Evolutionary conservation across 2,888 invertebrate species (phyloP), one percentile per base, ranked within the genome.

Genomic region (Xestobium rufovillosum): DNA sequence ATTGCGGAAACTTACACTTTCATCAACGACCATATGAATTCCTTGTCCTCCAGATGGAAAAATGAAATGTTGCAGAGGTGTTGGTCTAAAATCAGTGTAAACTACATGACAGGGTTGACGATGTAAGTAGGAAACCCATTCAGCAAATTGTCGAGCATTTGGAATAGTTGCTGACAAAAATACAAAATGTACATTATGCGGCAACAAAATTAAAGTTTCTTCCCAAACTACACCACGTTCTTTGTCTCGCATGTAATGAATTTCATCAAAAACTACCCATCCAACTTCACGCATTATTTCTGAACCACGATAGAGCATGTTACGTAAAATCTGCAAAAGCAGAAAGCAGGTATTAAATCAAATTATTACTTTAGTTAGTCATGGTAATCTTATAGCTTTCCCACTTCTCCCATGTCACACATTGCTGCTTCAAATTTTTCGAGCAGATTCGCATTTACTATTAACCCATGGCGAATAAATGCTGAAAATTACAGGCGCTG

Each of bases 161-260:
- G 98, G 98, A 52, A 99, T 98, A 0, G 98, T 99, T 8, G 98
- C 98, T 1, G 98, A 99, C 0, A 99, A 73, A 63, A 99, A 99
- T 3, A 99, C 98, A 64, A 94, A 96, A 61, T 94, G 94, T 0
- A 98, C 96, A 59, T 92, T 95, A 62, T 97, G 94, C 0, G 96
- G 97, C 25, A 99, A 68, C 17, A 99, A 72, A 56, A 99, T 99
- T 19, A 99, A 75, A 0, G 97, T 96, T 70, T 99, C 98, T 72
- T 96, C 95, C 98, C 98, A 99, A 1, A 99, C 97, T 4, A 98
- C 97, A 33, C 98, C 98, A 58, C 98, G 76, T 63, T 98, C 97
- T 68, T 96, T 96, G 62, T 99, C 96, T 54, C 98, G 78, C 98
- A 99, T 99, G 63, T 99, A 99, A 69, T 99, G 98, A 54, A 99